These are phyloP conservation scores for Osmerus mordax DNA, from an alignment of 2,113 vertebrate species.

Conservation along the genomic window DNA sequence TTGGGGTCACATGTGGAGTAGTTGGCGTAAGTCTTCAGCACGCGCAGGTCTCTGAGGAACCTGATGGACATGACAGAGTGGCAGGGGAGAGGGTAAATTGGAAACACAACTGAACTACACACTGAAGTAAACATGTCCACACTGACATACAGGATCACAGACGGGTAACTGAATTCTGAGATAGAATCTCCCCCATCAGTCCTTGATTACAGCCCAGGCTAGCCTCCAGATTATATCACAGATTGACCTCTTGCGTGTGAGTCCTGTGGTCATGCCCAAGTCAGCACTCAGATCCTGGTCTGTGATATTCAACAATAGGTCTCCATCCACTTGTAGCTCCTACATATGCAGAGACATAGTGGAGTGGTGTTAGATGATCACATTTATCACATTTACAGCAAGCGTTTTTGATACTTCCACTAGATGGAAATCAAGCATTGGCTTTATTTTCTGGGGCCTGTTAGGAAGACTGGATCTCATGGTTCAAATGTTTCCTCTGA, in stretches of 20 bases:
- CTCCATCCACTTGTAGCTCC: conserved; percentile 94
- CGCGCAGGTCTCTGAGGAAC: conserved; percentile 87
- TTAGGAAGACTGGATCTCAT: no score
- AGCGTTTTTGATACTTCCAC: background rate
- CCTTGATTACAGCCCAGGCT: no score
- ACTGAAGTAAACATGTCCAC: no score
- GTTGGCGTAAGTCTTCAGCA: conserved; percentile 91
- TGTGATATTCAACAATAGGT: conserved; percentile 86
- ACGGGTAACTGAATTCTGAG: no score
- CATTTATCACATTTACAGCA: background rate
- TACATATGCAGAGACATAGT: conserved; percentile 39
- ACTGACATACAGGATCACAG: no score
- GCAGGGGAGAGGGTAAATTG: background rate
- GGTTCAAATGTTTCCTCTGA: no score
- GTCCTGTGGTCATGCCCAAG: conserved; percentile 81
- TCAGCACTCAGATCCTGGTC: conserved; percentile 83
- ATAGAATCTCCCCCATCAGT: no score
- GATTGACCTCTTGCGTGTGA: conserved; percentile 85
- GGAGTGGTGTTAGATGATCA: background rate
- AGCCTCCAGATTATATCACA: no score
- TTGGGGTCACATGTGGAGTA: conserved; percentile 94
- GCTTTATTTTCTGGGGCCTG: background rate
- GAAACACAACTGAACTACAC: background rate
- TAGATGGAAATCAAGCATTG: background rate
- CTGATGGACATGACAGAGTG: conserved; percentile 58